Evolutionary conservation across 2,888 invertebrate genomes (phyloP).

Genomic region (Sabellastarte sp.): DNA sequence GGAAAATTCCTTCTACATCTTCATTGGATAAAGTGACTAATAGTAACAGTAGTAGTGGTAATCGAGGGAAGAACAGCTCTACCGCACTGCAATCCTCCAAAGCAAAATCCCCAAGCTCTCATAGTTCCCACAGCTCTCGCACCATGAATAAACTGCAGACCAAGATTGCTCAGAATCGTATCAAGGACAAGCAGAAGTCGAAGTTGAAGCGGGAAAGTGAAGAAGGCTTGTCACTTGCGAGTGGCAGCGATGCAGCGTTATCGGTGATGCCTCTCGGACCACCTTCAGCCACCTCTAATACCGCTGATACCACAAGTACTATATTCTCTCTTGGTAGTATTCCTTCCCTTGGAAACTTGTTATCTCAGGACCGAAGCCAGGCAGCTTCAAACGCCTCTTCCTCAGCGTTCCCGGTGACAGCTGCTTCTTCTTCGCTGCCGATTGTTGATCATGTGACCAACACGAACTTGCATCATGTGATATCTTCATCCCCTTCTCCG

Average conservation of each 20-base stretch:
- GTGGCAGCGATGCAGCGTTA: neutral
- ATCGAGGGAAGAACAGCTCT: neutral
- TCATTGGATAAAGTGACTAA: neutral
- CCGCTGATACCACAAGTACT: neutral
- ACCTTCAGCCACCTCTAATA: neutral
- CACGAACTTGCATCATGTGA: neutral
- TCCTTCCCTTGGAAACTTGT: neutral
- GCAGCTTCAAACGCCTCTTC: neutral
- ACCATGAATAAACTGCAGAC: slow-evolving; percentile 59
- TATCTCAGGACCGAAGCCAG: neutral
- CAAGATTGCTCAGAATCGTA: slow-evolving; percentile 59
- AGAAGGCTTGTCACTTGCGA: neutral
- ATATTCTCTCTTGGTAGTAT: neutral
- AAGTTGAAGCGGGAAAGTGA: neutral
- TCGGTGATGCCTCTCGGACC: neutral
- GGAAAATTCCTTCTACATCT: neutral
- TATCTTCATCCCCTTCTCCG: too few relatives aligned
- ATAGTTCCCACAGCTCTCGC: slow-evolving; percentile 45
- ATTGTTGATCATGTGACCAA: neutral
- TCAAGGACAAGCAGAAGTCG: slow-evolving; percentile 48
- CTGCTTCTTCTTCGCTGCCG: too few relatives aligned
- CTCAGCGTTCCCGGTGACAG: neutral
- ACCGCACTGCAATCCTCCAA: neutral
- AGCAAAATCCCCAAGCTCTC: neutral
- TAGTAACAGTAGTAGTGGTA: neutral